Conservation (phyloP, 23 tunicate species). For the Ascidia mentula region DNA sequence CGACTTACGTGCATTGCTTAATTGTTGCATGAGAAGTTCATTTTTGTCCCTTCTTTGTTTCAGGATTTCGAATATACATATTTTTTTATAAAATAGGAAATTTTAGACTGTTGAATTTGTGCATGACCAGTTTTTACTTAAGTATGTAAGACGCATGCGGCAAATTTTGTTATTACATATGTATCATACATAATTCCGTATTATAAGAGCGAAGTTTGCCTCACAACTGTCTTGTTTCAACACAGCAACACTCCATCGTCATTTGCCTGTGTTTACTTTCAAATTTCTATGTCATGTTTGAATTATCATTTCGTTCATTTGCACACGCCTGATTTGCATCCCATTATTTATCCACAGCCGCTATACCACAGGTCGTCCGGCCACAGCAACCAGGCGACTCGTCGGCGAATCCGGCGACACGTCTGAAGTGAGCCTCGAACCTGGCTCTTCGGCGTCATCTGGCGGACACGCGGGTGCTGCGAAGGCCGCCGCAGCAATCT, state of each 20-base stretch:
- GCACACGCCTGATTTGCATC: constrained; percentile 1
- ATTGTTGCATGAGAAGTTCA: neutral
- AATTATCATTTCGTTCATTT: constrained; percentile 7
- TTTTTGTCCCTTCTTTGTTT: neutral
- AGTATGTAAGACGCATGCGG: no score
- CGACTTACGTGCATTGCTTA: neutral
- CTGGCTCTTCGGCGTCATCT: neutral
- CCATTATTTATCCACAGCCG: constrained; percentile 11
- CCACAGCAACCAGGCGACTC: neutral
- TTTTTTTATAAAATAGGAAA: no score
- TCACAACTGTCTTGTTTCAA: neutral
- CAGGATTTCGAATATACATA: no score
- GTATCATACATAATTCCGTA: no score
- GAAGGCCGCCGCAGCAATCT: constrained; percentile 39
- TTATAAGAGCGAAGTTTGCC: no score
- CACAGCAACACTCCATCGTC: neutral
- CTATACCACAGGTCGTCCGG: constrained; percentile 16
- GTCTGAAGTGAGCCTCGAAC: neutral
- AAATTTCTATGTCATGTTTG: neutral
- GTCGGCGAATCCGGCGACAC: neutral
- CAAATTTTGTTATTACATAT: no score
- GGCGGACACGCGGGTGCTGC: constrained; percentile 17
- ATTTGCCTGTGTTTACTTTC: neutral
- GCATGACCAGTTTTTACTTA: no score
- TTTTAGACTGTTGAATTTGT: no score